Base-by-base conservation (phyloP, 23 tunicate species). In the Botrylloides violaceus region DNA sequence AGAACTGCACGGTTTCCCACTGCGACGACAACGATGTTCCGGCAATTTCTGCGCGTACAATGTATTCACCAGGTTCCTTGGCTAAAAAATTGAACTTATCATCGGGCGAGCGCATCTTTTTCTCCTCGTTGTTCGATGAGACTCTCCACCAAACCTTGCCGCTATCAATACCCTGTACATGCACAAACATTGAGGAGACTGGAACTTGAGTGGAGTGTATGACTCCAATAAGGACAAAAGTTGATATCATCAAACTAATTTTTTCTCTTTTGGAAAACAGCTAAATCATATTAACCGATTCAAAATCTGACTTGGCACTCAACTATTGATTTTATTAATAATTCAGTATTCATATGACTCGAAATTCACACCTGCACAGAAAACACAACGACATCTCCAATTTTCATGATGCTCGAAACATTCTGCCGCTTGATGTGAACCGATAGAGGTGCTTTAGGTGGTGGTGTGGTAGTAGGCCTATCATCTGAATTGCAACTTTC, bases 341-440 rank as follows among this genome's bases (percentile, higher is more conserved):
- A n/a, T n/a, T n/a, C n/a, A n/a, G n/a, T n/a, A n/a, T n/a, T n/a
- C 7, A 59, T 15, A 64, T 29, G 28, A 3, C n/a, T 27, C 5
- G 15, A 25, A 70, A 33, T 20, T 15, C 9, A 65, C 22, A 74
- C 91, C 77, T 39, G 73, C 35, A 77, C 82, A 24, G 83, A 32
- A 36, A 84, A 83, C 27, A 49, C 50, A 23, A 83, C 60, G 20
- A 32, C 34, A 25, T 83, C 76, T 21, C 88, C 88, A 38, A 83
- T 76, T 27, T 68, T 47, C 3, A 68, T 77, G 29, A 56, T 62
- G 62, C 38, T 68, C 0, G 81, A 65, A 32, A 29, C 70, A 59
- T 83, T 83, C 3, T 74, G 65, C 6, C 63, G 77, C 36, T 38
- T n/a, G 27, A 75, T 70, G 27, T 70, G 34, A 70, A 71, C 63